Base-by-base conservation (phyloP, 2,797 vertebrate species). In the Rhabdomys pumilio region DNA sequence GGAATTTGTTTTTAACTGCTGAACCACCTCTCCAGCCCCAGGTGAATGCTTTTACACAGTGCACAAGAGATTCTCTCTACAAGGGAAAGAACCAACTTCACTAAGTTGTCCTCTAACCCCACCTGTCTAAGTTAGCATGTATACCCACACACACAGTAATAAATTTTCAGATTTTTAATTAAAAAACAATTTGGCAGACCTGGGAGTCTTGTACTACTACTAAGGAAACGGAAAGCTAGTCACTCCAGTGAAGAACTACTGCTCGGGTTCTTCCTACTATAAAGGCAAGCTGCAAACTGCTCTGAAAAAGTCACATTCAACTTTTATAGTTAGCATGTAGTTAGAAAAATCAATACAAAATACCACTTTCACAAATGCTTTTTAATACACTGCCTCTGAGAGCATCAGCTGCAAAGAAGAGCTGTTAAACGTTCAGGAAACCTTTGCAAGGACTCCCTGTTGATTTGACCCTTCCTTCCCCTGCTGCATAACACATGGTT, bases 271-370 rank as follows among this genome's bases (percentile, higher is more conserved):
- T 92, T 61, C 79, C 61, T 22, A 95, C 90, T 80, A 91, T 73
- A 41, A 94, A 84, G 63, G 72, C 63, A 94, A 85, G 55, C 86
- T 10, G 92, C 47, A 80, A 75, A 76, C 8, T 94, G 57, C 84
- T 95, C 93, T 89, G 63, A 90, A 90, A 96, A 95, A 77, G 81
- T 92, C 63, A 90, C 34, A 26, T 90, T 93, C 80, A 91, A 81
- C 20, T 81, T 94, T 91, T 61, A 93, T 29, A 92, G 91, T 0
- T 59, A 29, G 31, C 12, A 89, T 19, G 38, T 29, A 79, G 26
- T 79, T 57, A 86, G 31, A 67, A 91, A 95, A 93, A 55, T 59
- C 7, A 89, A 55, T 24, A 77, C 44, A 87, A 93, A 53, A 77
- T 17, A 81, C 17, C 55, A 47, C 4, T 86, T 92, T 77, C 73